These are phyloP conservation scores for Hirtodrosophila histrioides DNA, from an alignment of 2,888 invertebrate species.

Conservation along the genomic window DNA sequence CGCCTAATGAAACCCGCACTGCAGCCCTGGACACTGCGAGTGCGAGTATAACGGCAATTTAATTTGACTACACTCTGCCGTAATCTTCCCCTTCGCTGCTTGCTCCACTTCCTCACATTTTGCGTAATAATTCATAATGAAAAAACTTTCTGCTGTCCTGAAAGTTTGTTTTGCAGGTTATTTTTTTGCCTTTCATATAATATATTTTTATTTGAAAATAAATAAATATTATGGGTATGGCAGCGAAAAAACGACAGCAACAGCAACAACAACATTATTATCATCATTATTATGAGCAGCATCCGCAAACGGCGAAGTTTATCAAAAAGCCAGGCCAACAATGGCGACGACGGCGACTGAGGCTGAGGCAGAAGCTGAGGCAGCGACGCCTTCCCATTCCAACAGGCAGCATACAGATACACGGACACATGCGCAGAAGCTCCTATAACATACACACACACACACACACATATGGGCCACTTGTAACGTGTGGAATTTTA, in stretches of 20 bases:
- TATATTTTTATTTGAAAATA: slow-evolving; percentile 71
- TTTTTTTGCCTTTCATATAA: slow-evolving; percentile 37
- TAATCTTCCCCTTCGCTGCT: not conserved
- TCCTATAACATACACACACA: slow-evolving; percentile 10
- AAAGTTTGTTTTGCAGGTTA: slow-evolving; percentile 29
- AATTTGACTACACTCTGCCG: slow-evolving; percentile 38
- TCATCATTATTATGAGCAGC: slow-evolving; percentile 38
- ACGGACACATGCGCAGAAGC: slow-evolving; percentile 62
- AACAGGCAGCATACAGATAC: slow-evolving; percentile 37
- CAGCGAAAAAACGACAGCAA: slow-evolving; percentile 14
- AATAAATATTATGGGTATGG: slow-evolving; percentile 70
- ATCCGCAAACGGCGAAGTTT: slow-evolving; percentile 74
- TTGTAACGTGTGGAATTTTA: slow-evolving; percentile 55
- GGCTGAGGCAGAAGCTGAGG: slow-evolving; percentile 29
- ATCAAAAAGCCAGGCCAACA: slow-evolving; percentile 76
- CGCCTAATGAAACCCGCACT: slow-evolving; percentile 53
- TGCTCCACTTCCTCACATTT: slow-evolving; percentile 25
- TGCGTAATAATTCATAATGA: slow-evolving; percentile 78
- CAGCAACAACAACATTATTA: slow-evolving; percentile 41
- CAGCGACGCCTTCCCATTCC: slow-evolving; percentile 32
- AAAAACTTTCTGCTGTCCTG: slow-evolving; percentile 65
- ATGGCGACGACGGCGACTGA: slow-evolving; percentile 49
- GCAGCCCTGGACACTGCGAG: slow-evolving; percentile 45
- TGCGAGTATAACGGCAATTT: slow-evolving; percentile 38
- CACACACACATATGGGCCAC: slow-evolving; percentile 29